Conservation (phyloP, 2,888 invertebrate species). For the Zhuqinia jingwanae region DNA sequence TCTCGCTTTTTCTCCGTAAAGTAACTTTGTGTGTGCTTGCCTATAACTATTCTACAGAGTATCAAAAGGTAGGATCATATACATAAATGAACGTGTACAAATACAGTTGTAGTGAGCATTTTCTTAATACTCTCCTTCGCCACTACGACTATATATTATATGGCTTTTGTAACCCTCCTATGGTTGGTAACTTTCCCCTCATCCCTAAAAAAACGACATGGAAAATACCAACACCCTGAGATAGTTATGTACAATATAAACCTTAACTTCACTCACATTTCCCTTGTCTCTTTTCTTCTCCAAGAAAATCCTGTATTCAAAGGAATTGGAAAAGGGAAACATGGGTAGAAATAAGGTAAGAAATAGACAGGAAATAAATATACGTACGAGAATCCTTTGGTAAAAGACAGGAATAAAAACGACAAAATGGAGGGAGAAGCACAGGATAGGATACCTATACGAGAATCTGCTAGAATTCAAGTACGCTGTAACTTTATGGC, state of each 20-base stretch:
- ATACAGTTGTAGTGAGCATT: conserved; percentile 29
- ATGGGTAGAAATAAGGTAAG: not conserved
- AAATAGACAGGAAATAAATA: conserved; percentile 59
- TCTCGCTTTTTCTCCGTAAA: no score
- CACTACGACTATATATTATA: conserved; percentile 3
- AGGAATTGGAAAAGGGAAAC: conserved; percentile 14
- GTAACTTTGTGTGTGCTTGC: no score
- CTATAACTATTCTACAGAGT: conserved; percentile 2
- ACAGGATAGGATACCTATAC: conserved; percentile 19
- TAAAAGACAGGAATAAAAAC: conserved; percentile 63
- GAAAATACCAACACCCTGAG: conserved; percentile 58
- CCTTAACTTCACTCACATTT: conserved; percentile 7
- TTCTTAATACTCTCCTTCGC: not conserved
- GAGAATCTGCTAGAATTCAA: conserved; percentile 62
- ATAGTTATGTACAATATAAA: not conserved
- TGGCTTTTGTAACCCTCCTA: conserved; percentile 31
- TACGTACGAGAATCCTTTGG: conserved; percentile 59
- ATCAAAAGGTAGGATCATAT: conserved; percentile 39
- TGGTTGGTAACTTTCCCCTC: conserved; percentile 46
- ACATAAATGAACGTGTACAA: conserved; percentile 52
- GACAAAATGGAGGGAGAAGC: not conserved
- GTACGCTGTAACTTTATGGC: conserved; percentile 73
- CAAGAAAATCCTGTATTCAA: not conserved
- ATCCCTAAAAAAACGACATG: not conserved
- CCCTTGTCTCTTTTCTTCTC: conserved; percentile 26